Evolutionary conservation across 2,888 invertebrate genomes (phyloP), one percentile per base, ranked within the genome.

Genomic region (Subacronicta megacephala): DNA sequence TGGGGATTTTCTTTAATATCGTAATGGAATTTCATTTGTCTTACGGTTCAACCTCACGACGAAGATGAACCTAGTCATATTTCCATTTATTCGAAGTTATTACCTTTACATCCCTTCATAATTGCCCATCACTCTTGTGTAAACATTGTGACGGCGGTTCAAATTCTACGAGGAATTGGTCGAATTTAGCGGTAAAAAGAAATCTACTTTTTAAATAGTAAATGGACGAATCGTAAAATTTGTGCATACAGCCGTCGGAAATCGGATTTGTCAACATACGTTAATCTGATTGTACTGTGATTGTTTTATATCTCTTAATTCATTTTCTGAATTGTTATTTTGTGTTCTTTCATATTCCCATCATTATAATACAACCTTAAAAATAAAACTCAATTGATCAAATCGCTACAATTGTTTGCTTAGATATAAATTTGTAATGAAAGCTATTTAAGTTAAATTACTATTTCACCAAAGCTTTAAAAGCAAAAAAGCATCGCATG

Each of bases 11-110:
- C 84, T 90, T 90, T 90, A 90, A 90, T 92, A 90, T 87, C 84
- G 81, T 90, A 89, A 90, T 89, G 86, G 88, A 89, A 91, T 91
- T 90, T 89, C 84, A 90, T 91, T 89, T 89, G 85, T 89, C 84
- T 89, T 84, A 82, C 66, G 83, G 82, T 85, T 83, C 67, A 76
- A 72, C 64, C 77, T 75, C 69, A 72, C 68, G 79, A 76, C 77
- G 78, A 80, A 72, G 77, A 79, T 69, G 69, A 78, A 79, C 79
- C 81, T 77, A 71, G 77, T 80, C 72, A 77, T 82, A 75, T 75
- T 77, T 77, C 63, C 61, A 70, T 72, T 73, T 77, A 73, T 79
- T 72, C 59, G 26, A 63, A 53, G 62, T 68, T 77, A 66, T 72
- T 72, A 61, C 65, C 59, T 75, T 69, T 62, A 64, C 63, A 66